A percentile compares a stretch with the other conserved stretches of the same genome.
Conservation (phyloP, 1,140 invertebrate species). For the Drosophila parabipectinata region DNA sequence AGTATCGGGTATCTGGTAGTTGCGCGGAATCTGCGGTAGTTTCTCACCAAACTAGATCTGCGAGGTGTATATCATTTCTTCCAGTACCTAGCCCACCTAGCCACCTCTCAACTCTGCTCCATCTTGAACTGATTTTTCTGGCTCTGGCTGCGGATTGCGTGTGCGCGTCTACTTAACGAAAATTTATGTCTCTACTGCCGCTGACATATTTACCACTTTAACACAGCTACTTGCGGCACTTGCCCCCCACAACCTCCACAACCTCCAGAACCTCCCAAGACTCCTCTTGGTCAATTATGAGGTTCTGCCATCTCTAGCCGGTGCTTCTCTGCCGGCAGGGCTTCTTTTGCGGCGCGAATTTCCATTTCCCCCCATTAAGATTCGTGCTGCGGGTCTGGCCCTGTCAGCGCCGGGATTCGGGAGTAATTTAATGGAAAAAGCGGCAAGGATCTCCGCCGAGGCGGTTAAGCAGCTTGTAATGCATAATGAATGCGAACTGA, state of each 20-base stretch:
- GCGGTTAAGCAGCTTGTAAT: constrained; percentile 56
- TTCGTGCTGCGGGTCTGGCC: constrained; percentile 14
- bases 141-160: constrained; percentile 58
- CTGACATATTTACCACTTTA: constrained; percentile 83
- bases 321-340: constrained; percentile 2
- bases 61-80: background rate
- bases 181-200: constrained; percentile 75
- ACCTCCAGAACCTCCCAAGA: too few relatives aligned
- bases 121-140: constrained; percentile 23
- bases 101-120: background rate
- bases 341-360: constrained; percentile 27
- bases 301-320: constrained; percentile 19
- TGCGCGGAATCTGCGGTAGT: too few relatives aligned
- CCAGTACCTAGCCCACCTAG: background rate
- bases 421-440: constrained; percentile 79
- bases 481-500: constrained; percentile 73
- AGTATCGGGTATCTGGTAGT: too few relatives aligned
- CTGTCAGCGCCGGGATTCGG: constrained; percentile 47
- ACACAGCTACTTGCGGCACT: constrained; percentile 36
- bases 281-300: constrained; percentile 36
- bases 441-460: constrained; percentile 36
- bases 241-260: background rate
- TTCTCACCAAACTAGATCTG: too few relatives aligned
- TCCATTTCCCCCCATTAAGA: constrained; percentile 44
- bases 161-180: constrained; percentile 80